These are phyloP conservation scores for Avahi laniger DNA, from an alignment of 2,797 vertebrate genomes.

Conservation along the genomic window DNA sequence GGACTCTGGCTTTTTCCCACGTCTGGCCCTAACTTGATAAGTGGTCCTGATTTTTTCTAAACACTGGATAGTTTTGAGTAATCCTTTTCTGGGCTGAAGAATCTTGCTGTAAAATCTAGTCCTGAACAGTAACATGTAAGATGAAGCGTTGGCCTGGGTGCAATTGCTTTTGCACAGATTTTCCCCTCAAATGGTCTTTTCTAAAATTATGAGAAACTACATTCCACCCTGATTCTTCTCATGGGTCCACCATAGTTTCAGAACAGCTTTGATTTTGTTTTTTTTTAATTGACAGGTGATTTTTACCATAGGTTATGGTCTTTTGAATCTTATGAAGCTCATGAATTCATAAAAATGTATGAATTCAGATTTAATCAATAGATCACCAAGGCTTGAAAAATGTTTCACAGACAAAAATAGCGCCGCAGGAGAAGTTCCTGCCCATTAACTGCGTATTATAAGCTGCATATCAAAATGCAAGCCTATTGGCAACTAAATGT, in stretches of 20 bases:
- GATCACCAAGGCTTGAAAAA: constrained; percentile 61
- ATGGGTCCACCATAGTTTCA: background rate
- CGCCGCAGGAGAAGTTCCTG: constrained; percentile 34
- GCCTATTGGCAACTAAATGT: constrained; percentile 45
- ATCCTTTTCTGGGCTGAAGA: constrained; percentile 3
- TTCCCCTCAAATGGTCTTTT: constrained; percentile 36
- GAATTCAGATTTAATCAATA: constrained; percentile 73
- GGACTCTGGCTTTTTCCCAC: background rate
- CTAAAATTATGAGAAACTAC: constrained; percentile 26
- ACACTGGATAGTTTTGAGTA: background rate
- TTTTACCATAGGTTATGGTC: constrained; percentile 58
- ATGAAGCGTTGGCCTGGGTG: constrained; percentile 38
- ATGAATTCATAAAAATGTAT: constrained; percentile 64
- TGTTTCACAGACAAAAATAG: constrained; percentile 54
- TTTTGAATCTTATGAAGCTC: constrained; percentile 64
- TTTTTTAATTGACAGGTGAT: constrained; percentile 59
- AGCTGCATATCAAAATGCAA: constrained; percentile 54
- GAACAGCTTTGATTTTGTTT: constrained; percentile 14
- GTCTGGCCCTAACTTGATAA: constrained; percentile 4
- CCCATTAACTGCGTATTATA: constrained; percentile 51
- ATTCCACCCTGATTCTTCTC: constrained; percentile 25
- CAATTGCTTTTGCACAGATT: constrained; percentile 24
- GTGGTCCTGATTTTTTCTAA: background rate
- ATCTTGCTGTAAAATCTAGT: constrained; percentile 34
- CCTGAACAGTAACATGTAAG: background rate